A percentile compares a stretch with the other conserved stretches of the same genome.
phyloP scores from a whole-genome alignment of 2,797 vertebrate species.

The Clarias laeviceps region DNA sequence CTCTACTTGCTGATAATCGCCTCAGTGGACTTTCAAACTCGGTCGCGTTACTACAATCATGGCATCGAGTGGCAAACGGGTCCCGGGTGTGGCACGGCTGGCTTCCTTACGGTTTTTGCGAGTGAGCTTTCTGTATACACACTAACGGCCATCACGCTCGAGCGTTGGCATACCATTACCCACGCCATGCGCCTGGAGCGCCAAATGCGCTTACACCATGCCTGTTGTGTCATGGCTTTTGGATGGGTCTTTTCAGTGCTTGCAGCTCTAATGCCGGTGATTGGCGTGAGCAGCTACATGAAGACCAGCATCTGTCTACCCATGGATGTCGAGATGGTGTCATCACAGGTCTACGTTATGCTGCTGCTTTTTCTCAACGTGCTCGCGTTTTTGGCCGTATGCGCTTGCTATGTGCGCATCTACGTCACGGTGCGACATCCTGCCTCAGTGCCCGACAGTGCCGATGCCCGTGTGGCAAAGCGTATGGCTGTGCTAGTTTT shows the following conservation, averaged over 20 bases:
- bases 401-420: conserved; percentile 89
- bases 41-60: conserved; percentile 88
- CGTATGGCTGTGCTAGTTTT: conserved; percentile 97
- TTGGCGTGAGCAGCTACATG: conserved; percentile 92
- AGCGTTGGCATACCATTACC: conserved; percentile 97
- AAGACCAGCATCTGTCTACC: conserved; percentile 99
- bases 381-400: conserved; percentile 86
- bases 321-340: conserved; percentile 87
- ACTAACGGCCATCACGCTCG: conserved; percentile 88
- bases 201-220: conserved; percentile 86
- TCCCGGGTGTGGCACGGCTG: conserved; percentile 83
- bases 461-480: conserved; percentile 88
- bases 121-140: conserved; percentile 96
- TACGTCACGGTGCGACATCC: conserved; percentile 90
- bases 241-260: conserved; percentile 88
- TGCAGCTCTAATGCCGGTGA: conserved; percentile 83
- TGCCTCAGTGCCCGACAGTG: conserved; percentile 76
- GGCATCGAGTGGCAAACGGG: conserved; percentile 95
- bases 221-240: conserved; percentile 78
- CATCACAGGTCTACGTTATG: conserved; percentile 86
- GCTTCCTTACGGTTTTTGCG: conserved; percentile 94
- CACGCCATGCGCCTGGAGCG: conserved; percentile 89
- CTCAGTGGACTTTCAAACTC: conserved; percentile 84
- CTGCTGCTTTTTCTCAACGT: conserved; percentile 88
- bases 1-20: conserved; percentile 92